These are phyloP conservation scores for Agapetus fuscipes DNA, from an alignment of 2,888 invertebrate species.

Conservation along the genomic window DNA sequence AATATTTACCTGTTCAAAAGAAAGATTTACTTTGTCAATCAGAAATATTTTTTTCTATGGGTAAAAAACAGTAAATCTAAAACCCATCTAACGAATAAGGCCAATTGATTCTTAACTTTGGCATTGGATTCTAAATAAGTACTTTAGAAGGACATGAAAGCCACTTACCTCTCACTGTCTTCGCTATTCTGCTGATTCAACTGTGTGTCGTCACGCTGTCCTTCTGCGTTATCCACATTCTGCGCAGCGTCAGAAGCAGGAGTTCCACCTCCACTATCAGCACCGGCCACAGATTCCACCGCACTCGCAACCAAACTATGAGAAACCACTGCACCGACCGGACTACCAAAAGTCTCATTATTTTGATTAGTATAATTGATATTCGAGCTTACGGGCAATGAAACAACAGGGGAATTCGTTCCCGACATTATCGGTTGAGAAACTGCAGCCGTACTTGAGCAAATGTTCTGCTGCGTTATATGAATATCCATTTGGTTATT, in stretches of 20 bases:
- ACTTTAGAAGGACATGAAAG: too few relatives aligned
- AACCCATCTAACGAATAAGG: too few relatives aligned
- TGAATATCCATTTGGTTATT: constrained; percentile 26
- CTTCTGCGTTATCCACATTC: constrained; percentile 35
- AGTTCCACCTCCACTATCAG: constrained; percentile 36
- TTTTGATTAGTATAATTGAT: constrained; percentile 24
- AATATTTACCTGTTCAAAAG: too few relatives aligned
- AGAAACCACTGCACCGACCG: constrained; percentile 37
- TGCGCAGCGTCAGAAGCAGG: constrained; percentile 32
- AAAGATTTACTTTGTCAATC: too few relatives aligned
- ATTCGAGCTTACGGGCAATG: constrained; percentile 39
- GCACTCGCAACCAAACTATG: constrained; percentile 43
- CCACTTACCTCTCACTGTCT: constrained; percentile 43
- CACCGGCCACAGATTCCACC: constrained; percentile 33
- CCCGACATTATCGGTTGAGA: constrained; percentile 31
- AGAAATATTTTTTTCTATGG: too few relatives aligned
- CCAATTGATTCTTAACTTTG: too few relatives aligned
- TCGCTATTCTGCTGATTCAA: constrained; percentile 33
- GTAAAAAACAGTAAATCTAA: too few relatives aligned
- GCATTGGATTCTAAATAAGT: too few relatives aligned
- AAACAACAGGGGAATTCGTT: constrained; percentile 44
- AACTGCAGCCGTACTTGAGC: constrained; percentile 25
- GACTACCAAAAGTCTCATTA: constrained; percentile 41
- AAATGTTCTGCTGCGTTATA: constrained; percentile 17
- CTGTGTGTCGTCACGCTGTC: constrained; percentile 40